These are phyloP conservation scores for Lucinisca nassula DNA, from an alignment of 2,888 invertebrate species.

Conservation along the genomic window DNA sequence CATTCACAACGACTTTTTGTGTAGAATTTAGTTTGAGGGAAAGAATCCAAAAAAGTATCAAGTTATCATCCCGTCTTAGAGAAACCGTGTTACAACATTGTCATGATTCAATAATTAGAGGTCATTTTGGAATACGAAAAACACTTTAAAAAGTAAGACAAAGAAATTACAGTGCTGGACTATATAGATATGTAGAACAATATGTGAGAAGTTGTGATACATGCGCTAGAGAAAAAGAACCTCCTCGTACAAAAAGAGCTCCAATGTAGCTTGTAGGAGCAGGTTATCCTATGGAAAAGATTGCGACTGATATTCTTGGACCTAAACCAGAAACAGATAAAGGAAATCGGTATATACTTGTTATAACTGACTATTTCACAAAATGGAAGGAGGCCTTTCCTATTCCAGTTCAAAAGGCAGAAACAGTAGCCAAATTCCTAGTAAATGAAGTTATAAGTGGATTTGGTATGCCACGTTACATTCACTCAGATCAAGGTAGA, in stretches of 20 bases:
- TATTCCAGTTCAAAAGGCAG: background rate
- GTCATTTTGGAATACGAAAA: too few relatives aligned
- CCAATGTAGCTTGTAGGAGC: background rate
- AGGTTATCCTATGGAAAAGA: slow-evolving; percentile 4
- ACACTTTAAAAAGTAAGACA: too few relatives aligned
- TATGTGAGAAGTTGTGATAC: background rate
- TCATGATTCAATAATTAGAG: too few relatives aligned
- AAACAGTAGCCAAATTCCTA: background rate
- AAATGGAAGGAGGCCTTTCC: background rate
- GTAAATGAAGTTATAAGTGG: too few relatives aligned
- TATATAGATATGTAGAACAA: slow-evolving; percentile 11
- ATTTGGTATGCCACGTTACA: too few relatives aligned
- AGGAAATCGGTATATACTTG: background rate
- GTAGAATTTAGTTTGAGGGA: too few relatives aligned
- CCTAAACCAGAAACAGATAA: background rate
- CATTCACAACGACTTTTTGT: too few relatives aligned
- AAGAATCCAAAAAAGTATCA: too few relatives aligned
- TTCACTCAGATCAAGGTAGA: too few relatives aligned
- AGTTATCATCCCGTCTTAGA: too few relatives aligned
- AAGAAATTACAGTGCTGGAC: too few relatives aligned
- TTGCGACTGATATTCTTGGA: background rate
- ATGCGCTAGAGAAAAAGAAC: background rate
- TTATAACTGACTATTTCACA: background rate
- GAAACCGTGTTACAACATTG: too few relatives aligned
- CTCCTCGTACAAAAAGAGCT: slow-evolving; percentile 5